A percentile compares a stretch with the other conserved stretches of the same genome.
These are phyloP conservation scores for Leucopternis melanops DNA, from an alignment of 2,113 vertebrate genomes.

Conservation along the genomic window DNA sequence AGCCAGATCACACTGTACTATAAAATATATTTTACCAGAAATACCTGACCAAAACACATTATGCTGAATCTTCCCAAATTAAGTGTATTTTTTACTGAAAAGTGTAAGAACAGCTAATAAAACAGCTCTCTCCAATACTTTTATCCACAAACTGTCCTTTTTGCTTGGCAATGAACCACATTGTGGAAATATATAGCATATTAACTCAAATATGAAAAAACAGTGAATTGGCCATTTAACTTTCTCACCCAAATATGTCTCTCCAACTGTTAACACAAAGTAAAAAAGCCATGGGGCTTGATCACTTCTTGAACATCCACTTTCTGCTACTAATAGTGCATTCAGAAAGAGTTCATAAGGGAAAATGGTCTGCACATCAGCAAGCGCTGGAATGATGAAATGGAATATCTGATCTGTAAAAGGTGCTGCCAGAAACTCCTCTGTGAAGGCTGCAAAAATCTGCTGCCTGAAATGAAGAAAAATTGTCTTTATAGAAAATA, in stretches of 20 bases:
- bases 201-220: not conserved
- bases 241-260: conserved; percentile 83
- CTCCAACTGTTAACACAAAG: conserved; percentile 89
- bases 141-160: not conserved
- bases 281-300: conserved; percentile 92
- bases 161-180: not conserved
- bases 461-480: conserved; percentile 78
- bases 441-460: conserved; percentile 90
- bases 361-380: conserved; percentile 81
- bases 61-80: not conserved
- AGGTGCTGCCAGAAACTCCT: conserved; percentile 89
- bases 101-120: not conserved
- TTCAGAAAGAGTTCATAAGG: conserved; percentile 91
- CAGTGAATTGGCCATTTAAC: not conserved
- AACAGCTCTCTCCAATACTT: not conserved
- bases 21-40: not conserved
- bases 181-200: accelerated
- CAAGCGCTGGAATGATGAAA: conserved; percentile 90
- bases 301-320: conserved; percentile 51
- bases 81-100: not conserved
- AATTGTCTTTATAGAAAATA: not conserved
- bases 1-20: not conserved
- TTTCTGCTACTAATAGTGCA: conserved; percentile 79
- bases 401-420: conserved; percentile 96
- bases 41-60: not conserved